phyloP scores from a whole-genome alignment of 2,888 invertebrate genomes.

The Tinea trinotella region DNA sequence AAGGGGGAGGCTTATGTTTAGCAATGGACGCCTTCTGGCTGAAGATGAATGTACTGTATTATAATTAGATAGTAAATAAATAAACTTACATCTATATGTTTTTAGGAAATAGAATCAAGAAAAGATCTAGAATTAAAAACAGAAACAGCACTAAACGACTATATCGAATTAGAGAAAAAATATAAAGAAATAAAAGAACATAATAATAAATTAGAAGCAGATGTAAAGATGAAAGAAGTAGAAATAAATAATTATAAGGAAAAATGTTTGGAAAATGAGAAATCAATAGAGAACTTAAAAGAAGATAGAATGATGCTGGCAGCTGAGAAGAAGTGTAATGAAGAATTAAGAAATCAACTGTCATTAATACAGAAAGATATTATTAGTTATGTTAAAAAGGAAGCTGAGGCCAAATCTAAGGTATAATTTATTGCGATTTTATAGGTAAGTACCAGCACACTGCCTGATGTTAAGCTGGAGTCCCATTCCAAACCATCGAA shows the following conservation, averaged over 20 bases:
- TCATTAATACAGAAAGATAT: constrained; percentile 44
- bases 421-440: too few species aligned
- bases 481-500: too few species aligned
- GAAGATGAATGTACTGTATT: too few species aligned
- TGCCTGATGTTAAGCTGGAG: too few species aligned
- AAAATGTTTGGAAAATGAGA: constrained; percentile 41
- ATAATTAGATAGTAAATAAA: constrained; percentile 55
- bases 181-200: constrained; percentile 42
- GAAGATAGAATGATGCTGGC: constrained; percentile 46
- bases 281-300: constrained; percentile 39
- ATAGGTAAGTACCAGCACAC: too few species aligned
- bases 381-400: constrained; percentile 42
- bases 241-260: constrained; percentile 60
- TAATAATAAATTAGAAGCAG: constrained; percentile 33
- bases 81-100: constrained; percentile 21
- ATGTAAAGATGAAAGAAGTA: constrained; percentile 48
- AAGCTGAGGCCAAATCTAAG: constrained; percentile 60
- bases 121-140: constrained; percentile 71
- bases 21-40: too few species aligned
- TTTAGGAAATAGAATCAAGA: constrained; percentile 55
- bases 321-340: constrained; percentile 45
- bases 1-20: too few species aligned
- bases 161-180: constrained; percentile 60
- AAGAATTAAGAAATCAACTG: constrained; percentile 43
- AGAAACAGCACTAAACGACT: constrained; percentile 63